phyloP scores from a whole-genome alignment of 2,797 vertebrate species.

The Telmatherina bonti region DNA sequence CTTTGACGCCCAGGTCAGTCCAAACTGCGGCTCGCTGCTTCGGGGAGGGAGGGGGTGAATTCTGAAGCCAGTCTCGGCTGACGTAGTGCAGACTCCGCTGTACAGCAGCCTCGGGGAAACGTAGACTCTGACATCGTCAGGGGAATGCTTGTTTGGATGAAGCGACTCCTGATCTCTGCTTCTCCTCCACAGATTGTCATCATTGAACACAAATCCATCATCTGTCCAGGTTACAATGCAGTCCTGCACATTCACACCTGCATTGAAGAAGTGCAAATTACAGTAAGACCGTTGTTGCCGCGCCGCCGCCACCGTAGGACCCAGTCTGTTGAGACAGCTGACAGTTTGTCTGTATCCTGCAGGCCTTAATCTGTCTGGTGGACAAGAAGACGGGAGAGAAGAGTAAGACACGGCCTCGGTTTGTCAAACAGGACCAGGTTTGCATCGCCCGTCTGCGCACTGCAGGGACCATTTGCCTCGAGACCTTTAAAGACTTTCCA shows the following conservation, averaged over 20 bases:
- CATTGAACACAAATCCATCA: slow-evolving; percentile 99
- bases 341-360: too few relatives aligned
- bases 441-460: slow-evolving; percentile 96
- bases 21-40: too few relatives aligned
- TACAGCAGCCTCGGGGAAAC: too few relatives aligned
- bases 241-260: slow-evolving; percentile 99
- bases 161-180: too few relatives aligned
- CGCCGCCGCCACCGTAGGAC: too few relatives aligned
- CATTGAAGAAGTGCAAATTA: slow-evolving; percentile 99
- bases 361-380: slow-evolving; percentile 99
- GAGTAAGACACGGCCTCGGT: slow-evolving; percentile 96
- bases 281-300: slow-evolving; percentile 88
- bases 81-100: too few relatives aligned
- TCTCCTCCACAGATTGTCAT: slow-evolving; percentile 99
- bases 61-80: too few relatives aligned
- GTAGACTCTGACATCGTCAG: too few relatives aligned
- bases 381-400: slow-evolving; percentile 99
- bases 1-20: slow-evolving; percentile 95
- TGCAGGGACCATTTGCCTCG: slow-evolving; percentile 97
- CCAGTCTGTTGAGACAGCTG: too few relatives aligned
- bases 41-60: too few relatives aligned
- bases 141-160: neutral
- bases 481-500: slow-evolving; percentile 99
- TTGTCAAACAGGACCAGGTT: slow-evolving; percentile 99
- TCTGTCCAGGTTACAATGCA: slow-evolving; percentile 98